Base-by-base conservation (phyloP, 2,797 vertebrate species). In the Harpagifer antarcticus region DNA sequence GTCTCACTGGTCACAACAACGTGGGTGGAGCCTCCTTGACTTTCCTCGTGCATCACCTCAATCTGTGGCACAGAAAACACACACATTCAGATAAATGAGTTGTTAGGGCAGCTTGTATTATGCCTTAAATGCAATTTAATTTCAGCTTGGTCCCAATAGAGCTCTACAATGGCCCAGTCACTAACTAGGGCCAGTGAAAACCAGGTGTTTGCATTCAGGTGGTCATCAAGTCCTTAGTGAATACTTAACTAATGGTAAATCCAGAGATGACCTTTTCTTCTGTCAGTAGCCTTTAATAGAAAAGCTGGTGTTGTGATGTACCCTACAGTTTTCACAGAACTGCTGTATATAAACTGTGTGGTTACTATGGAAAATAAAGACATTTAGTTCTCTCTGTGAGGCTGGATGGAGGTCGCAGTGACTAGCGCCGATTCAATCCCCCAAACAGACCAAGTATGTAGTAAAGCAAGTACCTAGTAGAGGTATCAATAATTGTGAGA, bases 11-110 rank as follows among this genome's bases (percentile, higher is more conserved):
- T 94, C 65, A 95, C 88, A n/a, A 94, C 78, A 15, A 95, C 84
- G 66, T 95, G 95, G 76, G 93, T 97, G 52, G 96, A 96, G 7
- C 95, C 95, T 64, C 96, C 96, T 85, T 96, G 96, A 79, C 96
- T 96, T 43, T 94, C 96, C 91, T 97, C 96, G 40, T 96, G 96
- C 96, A 96, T 96, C 76, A 98, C 97, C 92, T 98, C 97, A 82
- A 97, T 98, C 97, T 99, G 85, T 74, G 72, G 67, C 40, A 82
- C 13, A 79, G 33, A 89, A 89, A 31, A 80, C 53, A 81, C 57
- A 81, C 43, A 84, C n/a, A 67, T 1, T 50, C 1, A 67, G 9
- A 53, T 3, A 15, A 2, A 63, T 57, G 6, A 44, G 2, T 48
- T 58, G 45, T 58, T 19, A 50, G 11, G 3, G 4, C 13, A 20